Evolutionary conservation across 2,797 vertebrate species (phyloP).

Genomic region (Helostoma temminkii): DNA sequence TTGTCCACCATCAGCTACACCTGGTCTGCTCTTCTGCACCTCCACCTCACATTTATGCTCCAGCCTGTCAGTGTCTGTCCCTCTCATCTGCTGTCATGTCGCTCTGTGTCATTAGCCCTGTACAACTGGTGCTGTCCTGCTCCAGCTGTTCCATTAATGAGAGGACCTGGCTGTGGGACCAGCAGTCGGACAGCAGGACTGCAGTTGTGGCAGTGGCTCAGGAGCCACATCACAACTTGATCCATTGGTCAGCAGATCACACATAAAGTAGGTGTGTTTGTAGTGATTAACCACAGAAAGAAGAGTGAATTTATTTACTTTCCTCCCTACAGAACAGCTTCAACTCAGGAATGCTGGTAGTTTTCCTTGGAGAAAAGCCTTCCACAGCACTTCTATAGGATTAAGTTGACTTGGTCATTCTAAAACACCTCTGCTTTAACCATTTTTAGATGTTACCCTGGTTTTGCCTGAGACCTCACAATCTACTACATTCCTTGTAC

Average conservation of each 20-base stretch:
- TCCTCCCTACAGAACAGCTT: too few relatives aligned
- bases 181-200: constrained; percentile 29
- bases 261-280: not conserved
- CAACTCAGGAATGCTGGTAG: too few relatives aligned
- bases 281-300: not conserved
- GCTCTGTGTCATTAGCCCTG: constrained; percentile 50
- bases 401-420: too few relatives aligned
- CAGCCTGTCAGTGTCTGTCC: not conserved
- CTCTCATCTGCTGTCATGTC: constrained; percentile 42
- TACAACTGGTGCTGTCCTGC: constrained; percentile 42
- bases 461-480: too few relatives aligned
- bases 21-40: constrained; percentile 5
- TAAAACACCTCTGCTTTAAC: too few relatives aligned
- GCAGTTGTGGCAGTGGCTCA: constrained; percentile 2
- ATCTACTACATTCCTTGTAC: too few relatives aligned
- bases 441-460: too few relatives aligned
- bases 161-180: constrained; percentile 49
- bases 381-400: too few relatives aligned
- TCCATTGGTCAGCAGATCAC: not conserved
- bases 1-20: not conserved
- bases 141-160: constrained; percentile 70
- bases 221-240: constrained; percentile 7
- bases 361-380: too few relatives aligned
- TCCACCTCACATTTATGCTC: constrained; percentile 18
- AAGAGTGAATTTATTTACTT: not conserved